A percentile compares a stretch with the other conserved stretches of the same genome.
Conservation (phyloP, 1,140 invertebrate species). For the Ceratoteleas bidentatus region DNA sequence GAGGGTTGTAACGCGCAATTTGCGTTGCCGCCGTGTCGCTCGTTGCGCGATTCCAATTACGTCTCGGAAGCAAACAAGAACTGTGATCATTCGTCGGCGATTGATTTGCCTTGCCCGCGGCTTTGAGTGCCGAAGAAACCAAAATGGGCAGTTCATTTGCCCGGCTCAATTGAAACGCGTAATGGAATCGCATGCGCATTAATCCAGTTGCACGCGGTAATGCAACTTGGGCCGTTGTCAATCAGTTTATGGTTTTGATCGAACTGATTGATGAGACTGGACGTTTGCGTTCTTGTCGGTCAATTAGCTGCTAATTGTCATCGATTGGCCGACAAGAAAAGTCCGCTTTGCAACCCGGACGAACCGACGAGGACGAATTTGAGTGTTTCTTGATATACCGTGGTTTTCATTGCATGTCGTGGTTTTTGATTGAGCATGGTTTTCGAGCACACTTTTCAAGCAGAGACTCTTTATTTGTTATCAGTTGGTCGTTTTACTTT, state of each 20-base stretch:
- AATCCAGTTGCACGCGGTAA: neutral
- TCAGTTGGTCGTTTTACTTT: slow-evolving; percentile 5
- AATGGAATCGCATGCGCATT: neutral
- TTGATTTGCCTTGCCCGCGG: too few species aligned
- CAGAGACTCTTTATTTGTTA: slow-evolving; percentile 28
- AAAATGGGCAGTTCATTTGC: too few species aligned
- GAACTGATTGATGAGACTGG: slow-evolving; percentile 3
- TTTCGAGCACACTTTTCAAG: slow-evolving; percentile 42
- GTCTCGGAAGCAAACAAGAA: too few species aligned
- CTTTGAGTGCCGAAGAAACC: too few species aligned
- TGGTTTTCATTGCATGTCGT: slow-evolving; percentile 49
- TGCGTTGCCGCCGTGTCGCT: too few species aligned
- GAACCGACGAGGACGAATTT: slow-evolving; percentile 4
- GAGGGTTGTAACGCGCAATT: too few species aligned
- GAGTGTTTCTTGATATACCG: slow-evolving; percentile 38
- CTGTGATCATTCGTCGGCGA: too few species aligned
- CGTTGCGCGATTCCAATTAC: too few species aligned
- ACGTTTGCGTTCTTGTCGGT: neutral
- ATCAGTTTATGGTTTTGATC: slow-evolving; percentile 3
- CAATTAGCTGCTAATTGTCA: neutral
- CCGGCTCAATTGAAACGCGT: neutral
- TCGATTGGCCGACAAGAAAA: neutral
- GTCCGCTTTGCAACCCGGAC: slow-evolving; percentile 2
- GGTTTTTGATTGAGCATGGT: slow-evolving; percentile 59
- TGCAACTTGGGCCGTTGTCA: neutral